phyloP scores from a whole-genome alignment of 2,888 invertebrate species.

The Ctena decussata region DNA sequence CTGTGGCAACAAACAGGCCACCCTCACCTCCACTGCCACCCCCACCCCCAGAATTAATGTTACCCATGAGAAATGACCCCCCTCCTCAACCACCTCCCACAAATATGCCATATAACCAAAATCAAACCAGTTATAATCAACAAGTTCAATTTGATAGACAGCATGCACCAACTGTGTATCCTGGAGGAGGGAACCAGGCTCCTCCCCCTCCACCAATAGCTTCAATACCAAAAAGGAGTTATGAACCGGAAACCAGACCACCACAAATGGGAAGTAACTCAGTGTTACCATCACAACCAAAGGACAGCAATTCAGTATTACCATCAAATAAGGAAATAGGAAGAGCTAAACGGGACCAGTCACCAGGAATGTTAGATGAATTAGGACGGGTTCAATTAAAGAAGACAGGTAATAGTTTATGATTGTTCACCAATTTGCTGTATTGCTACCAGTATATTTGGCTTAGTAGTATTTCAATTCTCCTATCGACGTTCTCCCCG shows the following conservation, averaged over 20 bases:
- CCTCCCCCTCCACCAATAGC: conserved; percentile 68
- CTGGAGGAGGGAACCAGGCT: conserved; percentile 24
- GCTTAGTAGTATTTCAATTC: too few species aligned
- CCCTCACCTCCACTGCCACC: conserved; percentile 77
- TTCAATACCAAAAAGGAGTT: conserved; percentile 50
- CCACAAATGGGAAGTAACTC: conserved; percentile 20
- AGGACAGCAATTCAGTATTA: neutral
- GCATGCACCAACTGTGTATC: neutral
- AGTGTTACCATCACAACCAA: neutral
- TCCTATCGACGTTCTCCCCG: too few species aligned
- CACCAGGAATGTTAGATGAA: conserved; percentile 48
- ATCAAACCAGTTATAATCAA: neutral
- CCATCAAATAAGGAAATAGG: neutral
- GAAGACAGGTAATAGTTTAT: conserved; percentile 62
- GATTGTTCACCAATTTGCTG: too few species aligned
- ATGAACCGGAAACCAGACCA: conserved; percentile 7
- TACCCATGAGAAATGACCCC: conserved; percentile 3
- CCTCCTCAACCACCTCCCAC: conserved; percentile 65
- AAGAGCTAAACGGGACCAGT: conserved; percentile 21
- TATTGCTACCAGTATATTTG: too few species aligned
- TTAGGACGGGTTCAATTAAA: conserved; percentile 58
- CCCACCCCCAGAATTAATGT: conserved; percentile 67
- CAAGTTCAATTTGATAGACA: neutral
- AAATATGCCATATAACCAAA: conserved; percentile 21
- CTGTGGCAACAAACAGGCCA: conserved; percentile 51